A percentile compares a stretch with the other conserved stretches of the same genome.
phyloP scores from a whole-genome alignment of 2,888 invertebrate species.

The Zygogramma bicolorata region DNA sequence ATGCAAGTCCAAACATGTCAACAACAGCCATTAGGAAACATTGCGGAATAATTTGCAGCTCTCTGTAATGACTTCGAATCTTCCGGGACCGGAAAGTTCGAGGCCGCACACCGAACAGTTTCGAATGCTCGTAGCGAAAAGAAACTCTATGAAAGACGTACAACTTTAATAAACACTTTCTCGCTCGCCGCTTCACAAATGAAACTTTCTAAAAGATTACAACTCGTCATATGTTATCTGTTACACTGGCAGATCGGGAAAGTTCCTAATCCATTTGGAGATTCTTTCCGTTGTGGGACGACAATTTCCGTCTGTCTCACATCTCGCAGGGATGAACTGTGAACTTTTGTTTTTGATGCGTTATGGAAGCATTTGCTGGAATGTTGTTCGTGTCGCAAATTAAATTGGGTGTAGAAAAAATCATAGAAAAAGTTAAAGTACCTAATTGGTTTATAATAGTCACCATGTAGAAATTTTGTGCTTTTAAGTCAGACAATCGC shows the following conservation, averaged over 20 bases:
- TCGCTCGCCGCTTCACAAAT: constrained; percentile 13
- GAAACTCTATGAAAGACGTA: constrained; percentile 6
- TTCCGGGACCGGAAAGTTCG: constrained; percentile 21
- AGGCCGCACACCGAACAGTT: neutral
- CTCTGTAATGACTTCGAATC: constrained; percentile 38
- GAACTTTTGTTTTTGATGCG: constrained; percentile 3
- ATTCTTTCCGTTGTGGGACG: constrained; percentile 13
- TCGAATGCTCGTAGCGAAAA: neutral
- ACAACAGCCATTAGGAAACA: constrained; percentile 47
- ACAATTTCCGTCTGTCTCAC: neutral
- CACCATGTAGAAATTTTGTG: no score
- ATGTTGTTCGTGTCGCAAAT: neutral
- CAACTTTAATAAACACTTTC: constrained; percentile 17
- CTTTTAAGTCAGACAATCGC: no score
- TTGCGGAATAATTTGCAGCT: constrained; percentile 46
- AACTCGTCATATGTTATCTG: constrained; percentile 37
- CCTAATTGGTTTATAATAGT: no score
- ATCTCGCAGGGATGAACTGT: neutral
- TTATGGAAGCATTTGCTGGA: neutral
- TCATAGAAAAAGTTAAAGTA: no score
- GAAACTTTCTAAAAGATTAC: constrained; percentile 37
- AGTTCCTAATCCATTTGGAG: constrained; percentile 33
- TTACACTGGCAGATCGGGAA: constrained; percentile 28
- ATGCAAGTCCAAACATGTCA: constrained; percentile 48
- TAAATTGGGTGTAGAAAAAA: neutral